Base-by-base conservation (phyloP, 2,888 invertebrate species). In the Eupelmus urozonus region DNA sequence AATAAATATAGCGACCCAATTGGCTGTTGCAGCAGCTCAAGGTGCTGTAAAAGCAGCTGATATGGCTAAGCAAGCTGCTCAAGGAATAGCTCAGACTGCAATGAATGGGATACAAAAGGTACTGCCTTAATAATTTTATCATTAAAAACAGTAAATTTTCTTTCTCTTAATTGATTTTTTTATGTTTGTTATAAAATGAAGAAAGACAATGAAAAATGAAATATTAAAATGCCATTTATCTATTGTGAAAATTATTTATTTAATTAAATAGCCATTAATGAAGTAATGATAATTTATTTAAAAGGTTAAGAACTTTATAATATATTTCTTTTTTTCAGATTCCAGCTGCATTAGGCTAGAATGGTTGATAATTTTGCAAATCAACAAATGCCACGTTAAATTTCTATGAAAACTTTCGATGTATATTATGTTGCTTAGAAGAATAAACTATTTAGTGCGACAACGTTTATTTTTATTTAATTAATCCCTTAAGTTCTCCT, bases 11-110 rank as follows among this genome's bases (percentile, higher is more conserved):
- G 73, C 78, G 0, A 11, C 67, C n/a, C 67, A 73, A 16, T 25
- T 69, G 63, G 73, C 73, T 3, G 2, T n/a, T 0, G 34, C 55
- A 0, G 63, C 57, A 20, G 45, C 73, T 11, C n/a, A 63, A 5
- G 57, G 73, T 27, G 69, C 73, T 1, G 16, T 42, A 42, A 66
- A 27, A 16, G 72, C 53, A n/a, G 11, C 66, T 0, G 13, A 77
- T 1, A 63, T 73, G 49, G 73, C 72, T 13, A 34, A 62, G 18
- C 29, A 62, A 29, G 27, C 29, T 0, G 13, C 62, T 25, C 63
- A 69, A n/a, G 29, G 57, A 3, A 25, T 69, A n/a, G 57, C 73
- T 13, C 42, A 63, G 1, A 27, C 18, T 7, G 75, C 51, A 0
- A 18, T 29, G n/a, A 18, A 27, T 2, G 67, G 16, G 7, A 45